Percentiles rank a stretch among this genome's conserved stretches.
phyloP scores from a whole-genome alignment of 2,888 invertebrate species.

The Alcis repandata region DNA sequence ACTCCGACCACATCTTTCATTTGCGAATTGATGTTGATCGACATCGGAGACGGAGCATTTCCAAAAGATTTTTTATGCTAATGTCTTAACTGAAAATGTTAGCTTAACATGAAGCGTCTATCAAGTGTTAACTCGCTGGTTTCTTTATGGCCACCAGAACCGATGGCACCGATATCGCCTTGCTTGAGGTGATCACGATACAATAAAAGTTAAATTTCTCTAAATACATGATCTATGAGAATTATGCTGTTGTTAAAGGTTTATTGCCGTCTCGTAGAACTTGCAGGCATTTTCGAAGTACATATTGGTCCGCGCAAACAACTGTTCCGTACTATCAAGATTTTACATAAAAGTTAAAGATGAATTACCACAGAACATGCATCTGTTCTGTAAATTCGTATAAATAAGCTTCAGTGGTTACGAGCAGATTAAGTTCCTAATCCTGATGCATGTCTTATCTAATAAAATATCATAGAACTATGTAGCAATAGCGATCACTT shows the following conservation, averaged over 20 bases:
- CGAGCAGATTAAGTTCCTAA: too few species aligned
- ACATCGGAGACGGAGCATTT: too few species aligned
- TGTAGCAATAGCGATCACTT: too few species aligned
- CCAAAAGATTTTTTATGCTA: background rate
- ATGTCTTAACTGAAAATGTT: background rate
- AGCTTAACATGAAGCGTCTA: background rate
- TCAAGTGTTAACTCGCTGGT: background rate
- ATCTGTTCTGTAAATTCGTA: too few species aligned
- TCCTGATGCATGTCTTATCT: too few species aligned
- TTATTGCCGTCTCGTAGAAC: background rate
- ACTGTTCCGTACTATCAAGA: too few species aligned
- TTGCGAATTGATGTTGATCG: too few species aligned
- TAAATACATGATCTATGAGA: slow-evolving; percentile 9
- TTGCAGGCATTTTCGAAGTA: background rate
- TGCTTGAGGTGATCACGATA: slow-evolving; percentile 28
- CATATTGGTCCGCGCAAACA: background rate
- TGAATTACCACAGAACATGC: too few species aligned
- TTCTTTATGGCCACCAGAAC: slow-evolving; percentile 10
- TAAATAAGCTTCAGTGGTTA: too few species aligned
- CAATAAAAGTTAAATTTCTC: slow-evolving; percentile 21
- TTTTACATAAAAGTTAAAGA: too few species aligned
- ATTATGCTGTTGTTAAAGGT: slow-evolving; percentile 17
- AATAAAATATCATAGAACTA: too few species aligned
- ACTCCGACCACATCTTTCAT: background rate
- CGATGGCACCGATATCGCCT: slow-evolving; percentile 12